These are phyloP conservation scores for Pholis gunnellus DNA, from an alignment of 2,113 vertebrate genomes.

Conservation along the genomic window DNA sequence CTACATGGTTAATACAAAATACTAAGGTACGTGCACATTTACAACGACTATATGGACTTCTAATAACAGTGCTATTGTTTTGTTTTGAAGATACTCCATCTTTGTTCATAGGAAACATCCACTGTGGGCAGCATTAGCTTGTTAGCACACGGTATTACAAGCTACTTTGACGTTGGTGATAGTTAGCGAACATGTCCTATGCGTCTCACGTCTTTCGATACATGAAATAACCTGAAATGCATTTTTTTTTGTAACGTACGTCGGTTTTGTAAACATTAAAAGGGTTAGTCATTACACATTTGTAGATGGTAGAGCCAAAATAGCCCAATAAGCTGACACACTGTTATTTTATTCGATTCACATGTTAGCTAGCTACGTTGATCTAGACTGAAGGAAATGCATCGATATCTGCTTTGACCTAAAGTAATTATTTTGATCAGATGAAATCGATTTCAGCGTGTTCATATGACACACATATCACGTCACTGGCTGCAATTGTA, in stretches of 20 bases:
- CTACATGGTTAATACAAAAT: constrained; percentile 60
- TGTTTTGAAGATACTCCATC: not conserved
- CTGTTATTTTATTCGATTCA: not conserved
- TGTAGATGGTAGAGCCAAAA: not conserved
- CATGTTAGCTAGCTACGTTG: not conserved
- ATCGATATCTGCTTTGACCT: not conserved
- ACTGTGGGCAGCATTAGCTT: constrained; percentile 50
- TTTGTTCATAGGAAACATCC: constrained; percentile 2
- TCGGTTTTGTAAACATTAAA: not conserved
- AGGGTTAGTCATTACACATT: not conserved
- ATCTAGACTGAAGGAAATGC: not conserved
- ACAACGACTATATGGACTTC: not conserved
- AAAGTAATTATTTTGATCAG: not conserved
- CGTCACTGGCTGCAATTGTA: not conserved
- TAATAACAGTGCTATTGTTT: not conserved
- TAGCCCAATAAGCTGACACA: not conserved
- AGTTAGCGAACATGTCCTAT: constrained; percentile 12
- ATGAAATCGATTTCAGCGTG: not conserved
- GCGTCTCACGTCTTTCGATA: not conserved
- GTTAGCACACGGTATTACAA: constrained; percentile 42
- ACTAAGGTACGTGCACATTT: constrained; percentile 70
- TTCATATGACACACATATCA: not conserved
- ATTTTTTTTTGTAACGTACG: not conserved
- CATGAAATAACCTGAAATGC: not conserved
- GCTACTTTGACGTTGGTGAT: constrained; percentile 41